phyloP scores from a whole-genome alignment of 1,140 invertebrate genomes.

The Diabrotica virgifera region DNA sequence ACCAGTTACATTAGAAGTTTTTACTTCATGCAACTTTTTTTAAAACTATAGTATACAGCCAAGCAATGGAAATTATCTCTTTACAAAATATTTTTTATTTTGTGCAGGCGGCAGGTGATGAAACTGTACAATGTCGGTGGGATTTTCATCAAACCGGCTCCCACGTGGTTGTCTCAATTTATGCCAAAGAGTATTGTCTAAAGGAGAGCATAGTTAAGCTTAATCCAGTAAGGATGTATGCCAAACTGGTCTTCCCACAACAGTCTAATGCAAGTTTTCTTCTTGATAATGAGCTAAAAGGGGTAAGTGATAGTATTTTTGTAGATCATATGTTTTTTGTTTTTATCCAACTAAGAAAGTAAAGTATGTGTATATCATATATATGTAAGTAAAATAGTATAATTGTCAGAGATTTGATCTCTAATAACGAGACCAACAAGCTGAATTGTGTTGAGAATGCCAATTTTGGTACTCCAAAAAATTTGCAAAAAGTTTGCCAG shows the following conservation, averaged over 20 bases:
- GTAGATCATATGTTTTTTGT: too few relatives aligned
- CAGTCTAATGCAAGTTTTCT: conserved; percentile 71
- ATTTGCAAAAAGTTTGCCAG: too few relatives aligned
- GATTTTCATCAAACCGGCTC: conserved; percentile 91
- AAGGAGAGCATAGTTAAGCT: conserved; percentile 70
- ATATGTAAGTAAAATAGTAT: too few relatives aligned
- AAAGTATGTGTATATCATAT: too few relatives aligned
- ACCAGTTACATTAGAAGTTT: too few relatives aligned
- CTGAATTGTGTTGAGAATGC: too few relatives aligned
- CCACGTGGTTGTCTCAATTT: conserved; percentile 81
- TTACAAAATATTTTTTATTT: conserved; percentile 10
- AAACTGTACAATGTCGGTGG: conserved; percentile 74
- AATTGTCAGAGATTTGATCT: too few relatives aligned
- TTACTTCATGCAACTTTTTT: too few relatives aligned
- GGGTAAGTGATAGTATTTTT: conserved; percentile 60
- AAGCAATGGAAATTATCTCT: not conserved
- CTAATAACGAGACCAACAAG: too few relatives aligned
- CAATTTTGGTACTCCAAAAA: too few relatives aligned
- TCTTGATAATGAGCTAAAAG: conserved; percentile 78
- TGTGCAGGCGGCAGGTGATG: conserved; percentile 52
- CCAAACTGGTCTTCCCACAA: conserved; percentile 77
- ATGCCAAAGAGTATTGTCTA: conserved; percentile 87
- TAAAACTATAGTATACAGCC: too few relatives aligned
- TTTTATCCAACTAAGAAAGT: too few relatives aligned
- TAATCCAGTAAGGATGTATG: conserved; percentile 79